Evolutionary conservation across 1,140 invertebrate genomes (phyloP), one percentile per base, ranked within the genome.

Genomic region (Monomorium pharaonis): DNA sequence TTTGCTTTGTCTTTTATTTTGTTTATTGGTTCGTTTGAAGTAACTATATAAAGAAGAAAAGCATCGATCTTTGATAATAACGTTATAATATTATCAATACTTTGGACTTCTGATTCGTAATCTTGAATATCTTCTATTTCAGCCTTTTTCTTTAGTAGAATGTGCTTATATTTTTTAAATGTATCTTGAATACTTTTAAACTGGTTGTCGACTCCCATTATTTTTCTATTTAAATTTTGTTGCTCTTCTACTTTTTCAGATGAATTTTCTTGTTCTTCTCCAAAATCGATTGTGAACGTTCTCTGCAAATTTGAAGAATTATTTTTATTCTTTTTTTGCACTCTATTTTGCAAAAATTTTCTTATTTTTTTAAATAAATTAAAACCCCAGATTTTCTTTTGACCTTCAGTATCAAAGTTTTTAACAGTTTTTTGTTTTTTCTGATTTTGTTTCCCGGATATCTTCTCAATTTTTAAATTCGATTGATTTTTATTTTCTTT

Each of bases 301-400:
- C 7, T 58, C 51, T 21, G 12, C 0, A 16, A 16, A 33, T 42
- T 30, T 16, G 27, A 16, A 2, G 14, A 9, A 5, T 44, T 47
- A 9, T 6, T 14, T 37, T 65, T 37, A n/a, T 30, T 12, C 10
- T 12, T 80, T 1, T 12, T 47, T 14, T 47, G 37, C 24, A 85
- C 0, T 16, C 3, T 37, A 33, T 54, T 47, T 14, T 67, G 21
- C 7, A 37, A 44, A 58, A 69, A 3, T 63, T 2, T 86, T 37
- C 12, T 54, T 51, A 81, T 42, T 88, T 24, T 30, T 58, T 2
- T 51, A 67, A 58, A 4, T 58, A 76, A 27, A 21, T 67, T 74
- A n/a, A n/a, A 69, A 7, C 18, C 69, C 21, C 51, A 60, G 12
- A 60, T 47, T 27, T 47, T 63, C 9, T 27, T 27, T 18, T 27